These are phyloP conservation scores for Megathymus violae DNA, from an alignment of 1,140 invertebrate species.

Conservation along the genomic window DNA sequence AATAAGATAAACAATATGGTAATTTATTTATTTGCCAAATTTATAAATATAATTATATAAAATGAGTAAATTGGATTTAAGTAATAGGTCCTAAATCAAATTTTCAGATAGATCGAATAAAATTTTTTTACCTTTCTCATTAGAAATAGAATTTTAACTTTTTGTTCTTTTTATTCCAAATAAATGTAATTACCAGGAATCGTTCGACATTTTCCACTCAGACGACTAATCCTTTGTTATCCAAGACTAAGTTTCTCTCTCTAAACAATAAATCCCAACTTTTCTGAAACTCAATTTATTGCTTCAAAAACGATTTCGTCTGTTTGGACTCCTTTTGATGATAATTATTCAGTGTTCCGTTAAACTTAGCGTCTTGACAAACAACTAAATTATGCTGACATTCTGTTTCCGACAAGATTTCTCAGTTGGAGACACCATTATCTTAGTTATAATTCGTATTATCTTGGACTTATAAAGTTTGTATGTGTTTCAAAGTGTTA, in stretches of 20 bases:
- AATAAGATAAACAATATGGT: no score
- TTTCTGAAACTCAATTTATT: slow-evolving; percentile 2
- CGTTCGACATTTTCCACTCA: neutral
- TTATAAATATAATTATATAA: no score
- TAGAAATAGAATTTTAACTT: neutral
- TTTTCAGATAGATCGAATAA: neutral
- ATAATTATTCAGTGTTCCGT: slow-evolving; percentile 20
- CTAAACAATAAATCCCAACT: neutral
- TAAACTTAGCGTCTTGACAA: slow-evolving; percentile 25
- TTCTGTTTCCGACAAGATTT: slow-evolving; percentile 31
- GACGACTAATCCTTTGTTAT: neutral
- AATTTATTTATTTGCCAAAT: no score
- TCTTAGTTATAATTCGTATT: slow-evolving; percentile 28
- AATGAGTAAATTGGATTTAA: no score
- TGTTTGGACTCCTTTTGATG: slow-evolving; percentile 18
- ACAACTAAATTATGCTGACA: slow-evolving; percentile 30
- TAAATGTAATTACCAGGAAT: slow-evolving; percentile 3
- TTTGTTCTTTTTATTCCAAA: neutral
- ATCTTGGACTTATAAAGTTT: slow-evolving; percentile 26
- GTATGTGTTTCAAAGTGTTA: slow-evolving; percentile 25
- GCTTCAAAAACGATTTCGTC: slow-evolving; percentile 8
- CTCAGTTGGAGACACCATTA: slow-evolving; percentile 23
- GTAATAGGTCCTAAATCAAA: no score
- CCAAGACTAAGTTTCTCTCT: neutral
- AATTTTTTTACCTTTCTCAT: neutral